Conservation (phyloP, 2,113 vertebrate genomes). For the Cryptomyrus ogoouensis region DNA sequence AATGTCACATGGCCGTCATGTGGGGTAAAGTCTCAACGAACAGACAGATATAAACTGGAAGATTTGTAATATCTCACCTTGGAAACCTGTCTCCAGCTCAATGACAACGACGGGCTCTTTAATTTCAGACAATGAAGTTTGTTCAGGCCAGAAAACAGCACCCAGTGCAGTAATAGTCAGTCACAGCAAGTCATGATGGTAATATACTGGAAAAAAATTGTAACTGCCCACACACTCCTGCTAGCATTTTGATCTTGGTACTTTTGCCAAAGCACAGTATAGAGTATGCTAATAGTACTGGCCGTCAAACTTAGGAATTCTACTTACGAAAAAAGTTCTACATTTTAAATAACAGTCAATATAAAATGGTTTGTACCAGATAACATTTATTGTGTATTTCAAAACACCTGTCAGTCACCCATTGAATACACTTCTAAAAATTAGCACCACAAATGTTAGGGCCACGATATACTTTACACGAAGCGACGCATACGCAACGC, state of each 20-base stretch:
- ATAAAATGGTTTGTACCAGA: neutral
- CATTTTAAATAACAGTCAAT: neutral
- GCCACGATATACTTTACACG: too few species aligned
- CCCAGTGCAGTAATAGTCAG: neutral
- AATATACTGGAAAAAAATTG: neutral
- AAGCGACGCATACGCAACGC: too few species aligned
- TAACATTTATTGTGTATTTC: neutral
- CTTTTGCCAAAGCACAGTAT: neutral
- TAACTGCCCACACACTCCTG: neutral
- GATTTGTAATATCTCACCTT: neutral
- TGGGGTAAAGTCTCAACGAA: neutral
- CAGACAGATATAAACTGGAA: neutral
- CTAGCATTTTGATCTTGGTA: neutral
- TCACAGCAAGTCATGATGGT: neutral
- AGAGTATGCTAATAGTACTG: neutral
- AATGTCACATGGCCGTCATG: neutral
- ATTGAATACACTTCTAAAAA: neutral
- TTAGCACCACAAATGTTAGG: neutral
- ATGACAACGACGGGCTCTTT: neutral
- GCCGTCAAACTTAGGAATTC: neutral
- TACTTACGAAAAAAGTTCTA: neutral
- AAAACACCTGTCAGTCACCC: neutral
- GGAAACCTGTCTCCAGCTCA: neutral
- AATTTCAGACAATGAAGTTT: neutral
- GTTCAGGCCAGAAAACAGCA: neutral